A percentile compares a stretch with the other conserved stretches of the same genome.
phyloP scores from a whole-genome alignment of 2,113 vertebrate species.

The Egretta garzetta region DNA sequence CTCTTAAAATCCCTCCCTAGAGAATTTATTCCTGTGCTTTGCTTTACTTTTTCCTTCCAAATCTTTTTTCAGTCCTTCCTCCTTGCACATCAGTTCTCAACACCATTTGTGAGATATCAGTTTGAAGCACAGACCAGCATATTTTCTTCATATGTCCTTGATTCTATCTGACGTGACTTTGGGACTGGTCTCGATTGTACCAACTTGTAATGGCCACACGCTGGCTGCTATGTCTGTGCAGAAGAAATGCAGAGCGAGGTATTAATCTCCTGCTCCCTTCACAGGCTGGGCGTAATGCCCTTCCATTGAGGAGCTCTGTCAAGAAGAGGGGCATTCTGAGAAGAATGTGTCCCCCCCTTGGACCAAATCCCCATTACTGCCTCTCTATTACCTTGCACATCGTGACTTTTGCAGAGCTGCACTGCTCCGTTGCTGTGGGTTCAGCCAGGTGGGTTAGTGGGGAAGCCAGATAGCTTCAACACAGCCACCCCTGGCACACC shows the following conservation, averaged over 20 bases:
- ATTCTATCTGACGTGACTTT: neutral
- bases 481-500: neutral
- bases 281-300: neutral
- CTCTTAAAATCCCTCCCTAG: neutral
- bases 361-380: neutral
- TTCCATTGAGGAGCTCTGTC: neutral
- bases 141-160: neutral
- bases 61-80: neutral
- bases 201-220: neutral
- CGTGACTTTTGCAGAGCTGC: neutral
- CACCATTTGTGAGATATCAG: neutral
- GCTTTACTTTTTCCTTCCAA: neutral
- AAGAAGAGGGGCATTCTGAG: neutral
- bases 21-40: neutral
- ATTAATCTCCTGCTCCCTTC: neutral
- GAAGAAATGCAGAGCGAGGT: rapidly evolving
- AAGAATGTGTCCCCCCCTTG: neutral
- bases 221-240: neutral
- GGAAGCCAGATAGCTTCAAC: neutral
- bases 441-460: neutral
- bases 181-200: neutral
- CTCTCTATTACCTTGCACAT: neutral
- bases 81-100: neutral
- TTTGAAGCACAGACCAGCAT: neutral
- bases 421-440: neutral